Base-by-base conservation (phyloP, 2,888 invertebrate genomes). In the Synergus umbraculus region DNA sequence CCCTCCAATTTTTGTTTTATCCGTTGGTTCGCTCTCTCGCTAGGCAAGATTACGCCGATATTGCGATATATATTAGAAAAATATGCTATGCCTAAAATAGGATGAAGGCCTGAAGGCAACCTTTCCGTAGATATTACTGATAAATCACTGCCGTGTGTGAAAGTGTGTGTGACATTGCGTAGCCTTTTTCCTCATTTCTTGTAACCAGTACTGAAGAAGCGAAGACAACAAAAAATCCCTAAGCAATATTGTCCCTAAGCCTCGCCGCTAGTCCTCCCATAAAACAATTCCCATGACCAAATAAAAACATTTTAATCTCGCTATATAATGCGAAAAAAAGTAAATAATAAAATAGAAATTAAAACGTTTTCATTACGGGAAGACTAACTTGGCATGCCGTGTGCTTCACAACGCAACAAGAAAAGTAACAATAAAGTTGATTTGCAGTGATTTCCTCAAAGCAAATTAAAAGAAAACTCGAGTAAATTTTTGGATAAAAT, bases 11-110 rank as follows among this genome's bases (percentile, higher is more conserved):
- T 84, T 79, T 84, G 83, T 85, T 85, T 85, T 86, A 82, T 84
- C 82, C 76, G 82, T 84, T 83, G 82, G 84, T 15, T 83, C 80
- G 82, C 83, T 87, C 87, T 69, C 73, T 87, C 85, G 87, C 87
- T 89, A 90, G 84, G 88, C 89, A 90, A 89, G 90, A 90, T 88
- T 88, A 88, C 86, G 88, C 88, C 89, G 87, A 90, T 90, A 91
- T 90, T 90, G 91, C 89, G 89, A 88, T 91, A 89, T 73, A 90
- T 88, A 88, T 91, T 92, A 92, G 92, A 92, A 92, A 92, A 92
- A 92, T 92, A 92, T 92, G 90, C 91, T 91, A 91, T 92, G 89
- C 90, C 91, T 92, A 92, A 92, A 91, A 91, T 92, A 91, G 90
- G 91, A 92, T 91, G 89, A 91, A 91, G 91, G 91, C 90, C 91